Conservation (phyloP, 2,888 invertebrate species). For the Beris chalybata region DNA sequence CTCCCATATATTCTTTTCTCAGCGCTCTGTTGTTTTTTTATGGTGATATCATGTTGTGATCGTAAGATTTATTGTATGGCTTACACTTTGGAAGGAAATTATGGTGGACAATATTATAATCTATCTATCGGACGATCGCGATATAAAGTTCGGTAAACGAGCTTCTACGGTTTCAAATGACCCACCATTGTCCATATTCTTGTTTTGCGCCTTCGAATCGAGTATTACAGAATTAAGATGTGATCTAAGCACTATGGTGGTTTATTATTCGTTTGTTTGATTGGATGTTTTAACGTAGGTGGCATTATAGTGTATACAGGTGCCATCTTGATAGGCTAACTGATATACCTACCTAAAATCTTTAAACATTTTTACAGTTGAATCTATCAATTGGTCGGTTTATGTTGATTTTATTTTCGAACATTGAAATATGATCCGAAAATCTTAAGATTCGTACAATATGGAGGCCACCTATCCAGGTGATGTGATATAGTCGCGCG, state of each 20-base stretch:
- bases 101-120: slow-evolving; percentile 24
- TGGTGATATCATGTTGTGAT: slow-evolving; percentile 31
- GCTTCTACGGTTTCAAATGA: slow-evolving; percentile 31
- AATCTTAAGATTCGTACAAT: background rate
- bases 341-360: background rate
- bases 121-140: slow-evolving; percentile 26
- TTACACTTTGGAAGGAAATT: slow-evolving; percentile 24
- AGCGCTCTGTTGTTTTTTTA: slow-evolving; percentile 9
- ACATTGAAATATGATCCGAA: no score
- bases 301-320: slow-evolving; percentile 24
- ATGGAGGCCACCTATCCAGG: slow-evolving; percentile 19
- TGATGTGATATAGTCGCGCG: background rate
- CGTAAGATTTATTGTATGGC: slow-evolving; percentile 27
- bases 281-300: slow-evolving; percentile 22
- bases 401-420: no score
- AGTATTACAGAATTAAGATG: slow-evolving; percentile 30
- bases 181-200: slow-evolving; percentile 27
- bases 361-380: background rate
- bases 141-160: slow-evolving; percentile 26
- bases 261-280: slow-evolving; percentile 25
- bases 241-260: slow-evolving; percentile 20
- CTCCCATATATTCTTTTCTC: slow-evolving; percentile 20
- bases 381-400: background rate
- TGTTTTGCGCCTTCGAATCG: background rate
- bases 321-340: slow-evolving; percentile 9